Evolutionary conservation across 2,888 invertebrate species (phyloP).

Genomic region (Teleiodes luculella): DNA sequence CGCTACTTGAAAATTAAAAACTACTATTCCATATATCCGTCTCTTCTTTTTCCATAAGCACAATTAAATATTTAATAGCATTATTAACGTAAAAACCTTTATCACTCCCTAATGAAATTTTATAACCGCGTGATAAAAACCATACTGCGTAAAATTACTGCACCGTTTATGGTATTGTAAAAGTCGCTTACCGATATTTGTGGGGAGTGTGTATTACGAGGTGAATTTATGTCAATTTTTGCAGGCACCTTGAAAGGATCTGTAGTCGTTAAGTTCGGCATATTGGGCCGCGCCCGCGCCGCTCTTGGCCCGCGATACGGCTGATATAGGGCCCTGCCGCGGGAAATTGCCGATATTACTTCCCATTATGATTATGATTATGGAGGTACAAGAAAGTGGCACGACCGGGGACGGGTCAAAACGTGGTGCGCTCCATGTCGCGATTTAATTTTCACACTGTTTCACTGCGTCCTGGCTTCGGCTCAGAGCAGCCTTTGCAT

Average conservation of each 20-base stretch:
- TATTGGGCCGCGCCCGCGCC: conserved; percentile 35
- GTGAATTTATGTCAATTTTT: conserved; percentile 38
- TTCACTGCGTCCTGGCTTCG: conserved; percentile 39
- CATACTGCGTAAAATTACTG: conserved; percentile 26
- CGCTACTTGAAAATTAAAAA: no score
- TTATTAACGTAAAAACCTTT: conserved; percentile 26
- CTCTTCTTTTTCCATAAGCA: conserved; percentile 8
- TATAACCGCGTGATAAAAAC: conserved; percentile 30
- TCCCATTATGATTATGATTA: conserved; percentile 60
- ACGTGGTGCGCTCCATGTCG: conserved; percentile 42
- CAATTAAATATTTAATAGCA: conserved; percentile 6
- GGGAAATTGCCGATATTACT: conserved; percentile 65
- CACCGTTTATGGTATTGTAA: conserved; percentile 20
- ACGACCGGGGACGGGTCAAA: conserved; percentile 45
- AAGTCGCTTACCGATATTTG: conserved; percentile 34
- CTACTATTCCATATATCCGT: neutral
- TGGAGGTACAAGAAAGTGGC: conserved; percentile 64
- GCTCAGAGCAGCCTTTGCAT: conserved; percentile 9
- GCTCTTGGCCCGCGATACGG: conserved; percentile 34
- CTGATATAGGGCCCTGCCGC: conserved; percentile 51
- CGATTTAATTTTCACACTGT: conserved; percentile 56
- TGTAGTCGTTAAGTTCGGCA: conserved; percentile 45
- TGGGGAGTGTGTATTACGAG: conserved; percentile 30
- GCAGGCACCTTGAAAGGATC: conserved; percentile 38
- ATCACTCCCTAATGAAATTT: conserved; percentile 34